Evolutionary conservation across 2,797 vertebrate species (phyloP).

Genomic region (Aldrovandia affinis): DNA sequence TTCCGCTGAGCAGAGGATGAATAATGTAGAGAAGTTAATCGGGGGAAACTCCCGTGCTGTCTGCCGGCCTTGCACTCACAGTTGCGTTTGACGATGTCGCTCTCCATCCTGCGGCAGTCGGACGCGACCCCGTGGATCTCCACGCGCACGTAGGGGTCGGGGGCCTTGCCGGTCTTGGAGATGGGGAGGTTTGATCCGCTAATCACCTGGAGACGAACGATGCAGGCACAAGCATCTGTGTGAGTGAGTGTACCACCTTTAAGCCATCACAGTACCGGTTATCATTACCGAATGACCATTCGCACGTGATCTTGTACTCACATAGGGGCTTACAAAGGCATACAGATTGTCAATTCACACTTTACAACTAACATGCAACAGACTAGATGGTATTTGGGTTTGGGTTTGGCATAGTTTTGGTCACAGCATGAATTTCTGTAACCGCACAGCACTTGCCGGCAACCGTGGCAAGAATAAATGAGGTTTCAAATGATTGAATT

Average conservation of each 20-base stretch:
- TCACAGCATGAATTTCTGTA: too few relatives aligned
- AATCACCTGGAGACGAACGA: slow-evolving; percentile 72
- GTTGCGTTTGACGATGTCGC: slow-evolving; percentile 76
- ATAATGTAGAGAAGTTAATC: neutral
- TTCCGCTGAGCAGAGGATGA: neutral
- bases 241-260: neutral
- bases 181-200: slow-evolving; percentile 73
- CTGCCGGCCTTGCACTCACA: slow-evolving; percentile 64
- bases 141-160: slow-evolving; percentile 74
- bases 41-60: neutral
- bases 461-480: too few relatives aligned
- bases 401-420: too few relatives aligned
- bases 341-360: neutral
- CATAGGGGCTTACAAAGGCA: neutral
- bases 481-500: too few relatives aligned
- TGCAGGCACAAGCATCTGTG: neutral
- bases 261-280: too few relatives aligned
- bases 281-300: too few relatives aligned
- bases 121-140: slow-evolving; percentile 78
- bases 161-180: slow-evolving; percentile 50
- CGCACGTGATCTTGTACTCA: too few relatives aligned
- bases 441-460: too few relatives aligned
- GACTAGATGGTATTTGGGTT: too few relatives aligned
- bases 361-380: neutral
- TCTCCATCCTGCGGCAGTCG: slow-evolving; percentile 72